Percentiles rank a stretch among this genome's conserved stretches.
Conservation (phyloP, 2,113 vertebrate genomes). For the Paedocypris sp. region DNA sequence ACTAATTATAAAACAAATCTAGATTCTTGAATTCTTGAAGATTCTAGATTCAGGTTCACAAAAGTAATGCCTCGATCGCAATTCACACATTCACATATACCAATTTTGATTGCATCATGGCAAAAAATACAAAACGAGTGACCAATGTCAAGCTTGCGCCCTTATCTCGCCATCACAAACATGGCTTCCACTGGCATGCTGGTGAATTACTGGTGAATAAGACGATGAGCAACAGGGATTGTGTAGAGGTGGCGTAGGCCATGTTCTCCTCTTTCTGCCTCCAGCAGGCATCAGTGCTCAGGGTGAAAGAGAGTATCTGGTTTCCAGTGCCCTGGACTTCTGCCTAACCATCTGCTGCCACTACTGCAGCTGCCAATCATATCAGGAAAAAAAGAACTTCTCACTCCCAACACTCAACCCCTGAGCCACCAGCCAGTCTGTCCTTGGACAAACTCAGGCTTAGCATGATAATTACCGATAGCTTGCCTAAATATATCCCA, state of each 20-base stretch:
- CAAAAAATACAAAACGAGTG: no score
- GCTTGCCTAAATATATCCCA: neutral
- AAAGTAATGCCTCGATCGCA: no score
- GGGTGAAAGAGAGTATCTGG: slow-evolving; percentile 49
- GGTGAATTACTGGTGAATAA: no score
- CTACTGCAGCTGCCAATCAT: slow-evolving; percentile 55
- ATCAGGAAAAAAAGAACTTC: neutral
- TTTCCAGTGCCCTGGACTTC: slow-evolving; percentile 41
- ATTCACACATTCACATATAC: no score
- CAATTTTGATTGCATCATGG: no score
- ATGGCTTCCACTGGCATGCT: no score
- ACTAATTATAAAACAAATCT: no score
- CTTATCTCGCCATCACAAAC: no score
- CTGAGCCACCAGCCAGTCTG: neutral
- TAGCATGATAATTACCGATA: slow-evolving; percentile 19
- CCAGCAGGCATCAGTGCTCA: slow-evolving; percentile 48
- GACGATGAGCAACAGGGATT: slow-evolving; percentile 32
- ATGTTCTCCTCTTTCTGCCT: slow-evolving; percentile 34
- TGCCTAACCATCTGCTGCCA: slow-evolving; percentile 55
- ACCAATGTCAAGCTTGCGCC: no score
- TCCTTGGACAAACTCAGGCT: no score
- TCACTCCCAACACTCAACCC: neutral
- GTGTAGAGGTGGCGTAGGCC: slow-evolving; percentile 32
- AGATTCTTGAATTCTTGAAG: no score
- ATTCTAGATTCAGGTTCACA: no score